phyloP scores from a whole-genome alignment of 2,888 invertebrate genomes.

The Chrysolina haemoptera region DNA sequence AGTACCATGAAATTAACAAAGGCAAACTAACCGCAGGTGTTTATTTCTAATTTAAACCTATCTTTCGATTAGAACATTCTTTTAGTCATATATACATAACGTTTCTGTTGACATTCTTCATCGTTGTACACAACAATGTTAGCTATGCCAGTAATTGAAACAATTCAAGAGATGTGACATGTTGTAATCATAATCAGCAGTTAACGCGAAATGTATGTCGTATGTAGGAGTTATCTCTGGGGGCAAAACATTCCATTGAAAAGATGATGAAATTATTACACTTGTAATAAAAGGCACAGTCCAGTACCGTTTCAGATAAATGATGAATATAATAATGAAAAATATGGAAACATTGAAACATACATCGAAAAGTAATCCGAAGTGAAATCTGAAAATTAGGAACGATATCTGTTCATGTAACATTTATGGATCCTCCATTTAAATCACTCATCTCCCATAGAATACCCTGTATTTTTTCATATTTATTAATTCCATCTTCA shows the following conservation, averaged over 20 bases:
- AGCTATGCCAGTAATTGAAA: conserved; percentile 2
- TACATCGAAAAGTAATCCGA: too few species aligned
- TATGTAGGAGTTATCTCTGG: not conserved
- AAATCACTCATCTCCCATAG: too few species aligned
- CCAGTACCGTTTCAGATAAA: too few species aligned
- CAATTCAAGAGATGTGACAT: conserved; percentile 14
- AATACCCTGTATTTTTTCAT: too few species aligned
- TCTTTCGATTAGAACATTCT: not conserved
- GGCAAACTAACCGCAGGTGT: not conserved
- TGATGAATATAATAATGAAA: too few species aligned
- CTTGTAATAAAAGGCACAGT: too few species aligned
- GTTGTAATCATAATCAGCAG: conserved; percentile 1
- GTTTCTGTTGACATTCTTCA: conserved; percentile 2
- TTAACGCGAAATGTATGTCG: not conserved
- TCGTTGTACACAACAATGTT: not conserved
- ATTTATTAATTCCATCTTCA: too few species aligned
- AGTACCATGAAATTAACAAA: not conserved
- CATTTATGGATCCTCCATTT: too few species aligned
- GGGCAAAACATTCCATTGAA: not conserved
- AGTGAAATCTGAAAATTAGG: too few species aligned
- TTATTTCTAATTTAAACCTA: not conserved
- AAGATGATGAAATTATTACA: too few species aligned
- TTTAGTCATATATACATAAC: not conserved
- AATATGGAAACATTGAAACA: too few species aligned
- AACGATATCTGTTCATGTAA: too few species aligned